Conservation (phyloP, 2,113 vertebrate genomes). For the Gobio gobio region DNA sequence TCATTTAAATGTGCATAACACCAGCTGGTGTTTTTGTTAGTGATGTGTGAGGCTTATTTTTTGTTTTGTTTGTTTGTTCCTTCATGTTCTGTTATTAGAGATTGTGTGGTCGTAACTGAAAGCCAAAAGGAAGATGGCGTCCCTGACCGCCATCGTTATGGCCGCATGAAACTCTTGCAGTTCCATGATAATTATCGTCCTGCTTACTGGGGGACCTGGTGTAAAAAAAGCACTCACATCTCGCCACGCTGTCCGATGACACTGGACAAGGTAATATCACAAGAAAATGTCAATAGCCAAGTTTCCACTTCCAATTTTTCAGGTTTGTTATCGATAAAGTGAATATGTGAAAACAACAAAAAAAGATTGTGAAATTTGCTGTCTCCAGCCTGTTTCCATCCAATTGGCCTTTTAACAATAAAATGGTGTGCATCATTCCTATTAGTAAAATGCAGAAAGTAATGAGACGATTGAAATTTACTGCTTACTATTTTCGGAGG, state of each 20-base stretch:
- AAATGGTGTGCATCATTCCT: no score
- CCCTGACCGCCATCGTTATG: constrained; percentile 80
- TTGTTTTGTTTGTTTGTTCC: neutral
- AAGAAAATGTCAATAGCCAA: no score
- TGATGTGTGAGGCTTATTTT: neutral
- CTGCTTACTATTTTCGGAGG: no score
- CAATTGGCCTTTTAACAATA: no score
- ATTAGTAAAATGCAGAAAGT: no score
- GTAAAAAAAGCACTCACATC: constrained; percentile 80
- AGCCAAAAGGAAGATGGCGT: constrained; percentile 69
- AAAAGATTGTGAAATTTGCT: no score
- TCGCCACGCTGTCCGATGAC: constrained; percentile 83
- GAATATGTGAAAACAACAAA: no score
- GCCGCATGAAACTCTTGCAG: constrained; percentile 93
- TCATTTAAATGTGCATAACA: neutral
- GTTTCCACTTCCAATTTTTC: no score
- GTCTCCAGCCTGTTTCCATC: no score
- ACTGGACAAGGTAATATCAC: constrained; percentile 82
- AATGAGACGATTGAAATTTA: no score
- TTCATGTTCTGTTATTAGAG: constrained; percentile 66
- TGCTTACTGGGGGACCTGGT: constrained; percentile 97
- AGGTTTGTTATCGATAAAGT: no score
- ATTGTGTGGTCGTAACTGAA: constrained; percentile 76
- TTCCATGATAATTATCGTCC: constrained; percentile 93
- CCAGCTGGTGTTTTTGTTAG: neutral